Percentiles rank a stretch among this genome's conserved stretches.
Evolutionary conservation across 2,113 vertebrate genomes (phyloP).

Genomic region (Paracanthobrama guichenoti): DNA sequence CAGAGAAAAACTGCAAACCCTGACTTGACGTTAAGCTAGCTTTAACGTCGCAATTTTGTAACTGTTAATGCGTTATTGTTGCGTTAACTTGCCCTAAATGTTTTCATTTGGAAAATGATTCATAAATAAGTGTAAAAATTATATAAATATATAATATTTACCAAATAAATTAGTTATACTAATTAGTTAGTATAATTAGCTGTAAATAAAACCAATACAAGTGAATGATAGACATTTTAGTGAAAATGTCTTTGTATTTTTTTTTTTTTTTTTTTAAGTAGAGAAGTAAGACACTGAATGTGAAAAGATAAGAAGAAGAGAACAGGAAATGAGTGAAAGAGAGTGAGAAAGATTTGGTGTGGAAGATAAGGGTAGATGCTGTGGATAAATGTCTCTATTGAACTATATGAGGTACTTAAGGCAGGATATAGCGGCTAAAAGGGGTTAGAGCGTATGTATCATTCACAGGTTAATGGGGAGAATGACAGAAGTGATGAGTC

Average conservation of each 20-base stretch:
- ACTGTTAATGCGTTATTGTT: too few species aligned
- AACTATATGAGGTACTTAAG: slow-evolving; percentile 33
- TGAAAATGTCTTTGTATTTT: background rate
- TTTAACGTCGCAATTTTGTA: too few species aligned
- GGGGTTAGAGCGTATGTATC: slow-evolving; percentile 67
- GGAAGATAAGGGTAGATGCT: background rate
- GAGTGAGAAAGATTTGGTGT: background rate
- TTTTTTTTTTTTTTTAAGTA: background rate
- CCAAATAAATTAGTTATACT: background rate
- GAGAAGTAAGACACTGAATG: background rate
- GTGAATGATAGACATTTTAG: background rate
- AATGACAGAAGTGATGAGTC: slow-evolving; percentile 59
- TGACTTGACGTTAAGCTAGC: too few species aligned
- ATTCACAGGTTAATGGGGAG: slow-evolving; percentile 65
- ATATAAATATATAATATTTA: too few species aligned
- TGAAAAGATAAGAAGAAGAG: background rate
- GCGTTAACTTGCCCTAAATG: too few species aligned
- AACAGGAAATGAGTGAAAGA: background rate
- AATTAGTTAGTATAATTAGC: background rate
- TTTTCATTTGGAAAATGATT: too few species aligned
- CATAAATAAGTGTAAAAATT: too few species aligned
- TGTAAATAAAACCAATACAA: background rate
- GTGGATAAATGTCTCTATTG: slow-evolving; percentile 3
- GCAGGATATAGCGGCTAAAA: slow-evolving; percentile 49
- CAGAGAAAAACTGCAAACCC: too few species aligned